These are phyloP conservation scores for Esox masquinongy DNA, from an alignment of 2,797 vertebrate genomes.

Conservation along the genomic window DNA sequence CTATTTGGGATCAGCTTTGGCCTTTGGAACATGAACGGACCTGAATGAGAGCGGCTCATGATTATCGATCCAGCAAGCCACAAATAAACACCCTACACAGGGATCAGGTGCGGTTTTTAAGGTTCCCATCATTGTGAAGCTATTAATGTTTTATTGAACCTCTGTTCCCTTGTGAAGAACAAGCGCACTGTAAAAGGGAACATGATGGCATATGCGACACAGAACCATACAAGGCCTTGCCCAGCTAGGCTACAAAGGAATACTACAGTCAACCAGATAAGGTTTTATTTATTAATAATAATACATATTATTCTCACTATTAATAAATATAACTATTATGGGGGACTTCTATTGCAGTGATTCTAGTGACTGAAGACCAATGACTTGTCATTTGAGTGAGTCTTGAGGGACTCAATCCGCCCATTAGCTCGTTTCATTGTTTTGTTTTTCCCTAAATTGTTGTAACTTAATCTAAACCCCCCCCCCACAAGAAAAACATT, in stretches of 20 bases:
- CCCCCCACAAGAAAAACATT: no score
- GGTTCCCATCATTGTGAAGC: not conserved
- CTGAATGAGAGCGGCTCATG: not conserved
- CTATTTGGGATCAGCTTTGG: not conserved
- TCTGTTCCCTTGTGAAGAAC: not conserved
- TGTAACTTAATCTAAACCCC: no score
- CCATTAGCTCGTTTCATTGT: no score
- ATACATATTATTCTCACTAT: no score
- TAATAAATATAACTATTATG: no score
- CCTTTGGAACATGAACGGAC: not conserved
- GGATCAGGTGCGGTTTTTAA: not conserved
- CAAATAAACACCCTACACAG: not conserved
- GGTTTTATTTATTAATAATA: no score
- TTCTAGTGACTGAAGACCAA: no score
- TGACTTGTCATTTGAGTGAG: no score
- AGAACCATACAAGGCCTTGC: not conserved
- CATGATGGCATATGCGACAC: not conserved
- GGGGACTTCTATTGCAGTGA: no score
- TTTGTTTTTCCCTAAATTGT: no score
- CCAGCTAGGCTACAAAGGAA: not conserved
- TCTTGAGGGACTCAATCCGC: no score
- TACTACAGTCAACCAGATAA: not conserved
- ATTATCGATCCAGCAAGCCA: not conserved
- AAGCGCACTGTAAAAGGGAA: not conserved
- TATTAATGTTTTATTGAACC: not conserved